Evolutionary conservation across 2,888 invertebrate genomes (phyloP), one percentile per base, ranked within the genome.

Genomic region (Pasiphila rectangulata): DNA sequence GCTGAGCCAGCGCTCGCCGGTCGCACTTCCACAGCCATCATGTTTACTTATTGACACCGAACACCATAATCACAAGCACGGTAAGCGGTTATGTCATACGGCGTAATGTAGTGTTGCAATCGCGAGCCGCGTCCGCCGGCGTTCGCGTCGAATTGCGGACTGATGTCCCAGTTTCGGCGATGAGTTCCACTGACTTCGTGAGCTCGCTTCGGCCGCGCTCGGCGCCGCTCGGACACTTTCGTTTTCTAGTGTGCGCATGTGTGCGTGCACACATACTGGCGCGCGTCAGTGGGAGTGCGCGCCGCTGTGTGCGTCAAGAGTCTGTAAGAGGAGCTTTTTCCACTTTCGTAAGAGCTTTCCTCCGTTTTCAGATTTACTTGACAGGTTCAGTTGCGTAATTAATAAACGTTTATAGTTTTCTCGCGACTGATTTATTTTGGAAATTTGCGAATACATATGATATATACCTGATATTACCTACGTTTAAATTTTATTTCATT

Each of bases 161-260:
- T 90, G 91, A 91, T 91, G 91, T 91, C 91, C 91, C 91, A 92
- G 90, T 90, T 91, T 90, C 85, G 78, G 69, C 84, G 83, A 77
- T 79, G 85, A 89, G 87, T 88, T 88, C 85, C 69, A 89, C 87
- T 83, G 84, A 85, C 86, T 90, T 78, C 80, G 89, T 86, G 81
- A 85, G 87, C 83, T 72, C 77, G 83, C 81, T 75, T 90, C 90
- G 90, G 90, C 73, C 56, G 69, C 75, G 76, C 74, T 89, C 89
- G 89, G 80, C 79, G 65, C 54, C 63, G 67, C 60, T 88, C 89
- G 89, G 74, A 69, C 83, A 88, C 89, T 89, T 89, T 89, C 89
- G 87, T 88, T 89, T 90, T 89, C 90, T 83, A 74, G 70, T 61
- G 76, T 63, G 67, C 69, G 66, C 69, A 56, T 59, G 76, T 70